phyloP scores from a whole-genome alignment of 2,888 invertebrate species.

The Sesia apiformis region DNA sequence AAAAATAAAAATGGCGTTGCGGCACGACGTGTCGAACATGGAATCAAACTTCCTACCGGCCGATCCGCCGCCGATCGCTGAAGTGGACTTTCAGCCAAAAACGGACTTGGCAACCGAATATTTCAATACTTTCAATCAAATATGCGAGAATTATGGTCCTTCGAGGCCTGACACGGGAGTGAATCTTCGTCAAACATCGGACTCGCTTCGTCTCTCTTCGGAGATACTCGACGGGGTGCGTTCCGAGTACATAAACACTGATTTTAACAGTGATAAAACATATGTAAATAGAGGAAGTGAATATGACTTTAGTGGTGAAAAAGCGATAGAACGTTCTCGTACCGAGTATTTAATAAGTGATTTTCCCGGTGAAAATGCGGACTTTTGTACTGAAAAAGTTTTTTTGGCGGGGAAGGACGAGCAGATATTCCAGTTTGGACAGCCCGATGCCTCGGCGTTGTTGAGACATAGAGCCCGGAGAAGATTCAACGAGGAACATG shows the following conservation, averaged over 20 bases:
- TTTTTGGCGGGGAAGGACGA: conserved; percentile 47
- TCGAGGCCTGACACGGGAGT: conserved; percentile 48
- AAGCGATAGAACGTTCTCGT: conserved; percentile 3
- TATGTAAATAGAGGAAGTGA: not conserved
- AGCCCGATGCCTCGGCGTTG: conserved; percentile 74
- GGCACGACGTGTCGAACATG: conserved; percentile 52
- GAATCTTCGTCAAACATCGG: conserved; percentile 49
- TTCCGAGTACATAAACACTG: conserved; percentile 27
- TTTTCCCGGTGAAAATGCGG: conserved; percentile 12
- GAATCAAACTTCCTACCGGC: conserved; percentile 68
- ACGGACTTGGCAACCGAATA: conserved; percentile 56
- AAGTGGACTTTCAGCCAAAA: conserved; percentile 43
- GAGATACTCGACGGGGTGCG: conserved; percentile 52
- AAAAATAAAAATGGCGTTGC: conserved; percentile 33
- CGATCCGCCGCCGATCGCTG: conserved; percentile 73
- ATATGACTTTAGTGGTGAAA: not conserved
- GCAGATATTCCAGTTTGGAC: conserved; percentile 71
- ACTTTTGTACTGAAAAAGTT: conserved; percentile 53
- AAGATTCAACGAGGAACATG: conserved; percentile 59
- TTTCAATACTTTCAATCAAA: conserved; percentile 65
- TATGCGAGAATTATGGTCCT: conserved; percentile 55
- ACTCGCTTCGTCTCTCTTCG: conserved; percentile 48
- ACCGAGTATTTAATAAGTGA: conserved; percentile 28
- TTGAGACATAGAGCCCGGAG: conserved; percentile 63
- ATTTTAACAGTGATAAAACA: conserved; percentile 7